These are phyloP conservation scores for Blera fallax DNA, from an alignment of 2,888 invertebrate genomes.

Conservation along the genomic window DNA sequence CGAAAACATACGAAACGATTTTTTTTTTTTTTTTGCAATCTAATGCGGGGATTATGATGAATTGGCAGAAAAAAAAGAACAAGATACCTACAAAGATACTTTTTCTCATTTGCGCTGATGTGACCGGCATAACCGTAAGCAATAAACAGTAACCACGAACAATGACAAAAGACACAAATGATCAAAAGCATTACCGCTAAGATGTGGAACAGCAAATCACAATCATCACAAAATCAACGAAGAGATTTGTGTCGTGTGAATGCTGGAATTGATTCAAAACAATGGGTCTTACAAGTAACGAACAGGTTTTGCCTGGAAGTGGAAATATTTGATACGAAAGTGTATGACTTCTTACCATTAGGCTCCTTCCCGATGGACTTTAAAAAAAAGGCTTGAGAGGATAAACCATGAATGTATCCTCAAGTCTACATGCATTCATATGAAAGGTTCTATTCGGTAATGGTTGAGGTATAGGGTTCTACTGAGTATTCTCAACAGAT, in stretches of 20 bases:
- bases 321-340: too few species aligned
- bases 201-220: constrained; percentile 47
- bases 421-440: too few species aligned
- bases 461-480: too few species aligned
- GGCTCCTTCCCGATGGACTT: too few species aligned
- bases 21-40: constrained; percentile 4
- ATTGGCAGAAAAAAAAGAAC: constrained; percentile 22
- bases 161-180: constrained; percentile 9
- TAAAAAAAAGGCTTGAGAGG: too few species aligned
- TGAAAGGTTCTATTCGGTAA: too few species aligned
- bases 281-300: constrained; percentile 12
- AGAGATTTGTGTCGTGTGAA: constrained; percentile 15
- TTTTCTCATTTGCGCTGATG: constrained; percentile 12
- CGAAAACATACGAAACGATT: constrained; percentile 16
- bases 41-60: constrained; percentile 48
- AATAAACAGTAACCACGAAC: constrained; percentile 36
- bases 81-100: constrained; percentile 10
- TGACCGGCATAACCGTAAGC: constrained; percentile 34
- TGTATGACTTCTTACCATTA: too few species aligned
- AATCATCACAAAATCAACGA: constrained; percentile 11
- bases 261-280: background rate
- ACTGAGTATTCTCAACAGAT: too few species aligned
- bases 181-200: constrained; percentile 44
- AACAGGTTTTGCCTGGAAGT: background rate
- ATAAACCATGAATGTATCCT: too few species aligned